Evolutionary conservation across 2,797 vertebrate genomes (phyloP).

Genomic region (Eospalax fontanierii): DNA sequence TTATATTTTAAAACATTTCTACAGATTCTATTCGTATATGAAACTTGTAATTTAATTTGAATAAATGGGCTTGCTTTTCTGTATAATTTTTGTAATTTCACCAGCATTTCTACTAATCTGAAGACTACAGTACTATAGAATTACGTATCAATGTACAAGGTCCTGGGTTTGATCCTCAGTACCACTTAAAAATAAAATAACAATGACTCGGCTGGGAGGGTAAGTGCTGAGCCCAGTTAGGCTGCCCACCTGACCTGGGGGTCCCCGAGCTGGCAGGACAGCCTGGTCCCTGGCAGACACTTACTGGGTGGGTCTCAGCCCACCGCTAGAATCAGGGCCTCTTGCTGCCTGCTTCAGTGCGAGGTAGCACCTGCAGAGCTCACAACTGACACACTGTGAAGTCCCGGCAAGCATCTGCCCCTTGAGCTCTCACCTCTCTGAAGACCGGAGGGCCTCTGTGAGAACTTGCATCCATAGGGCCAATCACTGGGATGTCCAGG

Average conservation of each 20-base stretch:
- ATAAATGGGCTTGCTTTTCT: constrained; percentile 86
- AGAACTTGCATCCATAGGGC: rapidly evolving
- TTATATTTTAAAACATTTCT: constrained; percentile 86
- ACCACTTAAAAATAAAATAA: neutral
- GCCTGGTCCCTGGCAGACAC: neutral
- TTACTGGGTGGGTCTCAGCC: neutral
- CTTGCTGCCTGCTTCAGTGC: neutral
- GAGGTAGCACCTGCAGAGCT: neutral
- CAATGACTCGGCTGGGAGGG: neutral
- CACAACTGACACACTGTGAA: neutral
- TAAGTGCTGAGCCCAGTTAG: rapidly evolving
- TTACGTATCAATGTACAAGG: neutral
- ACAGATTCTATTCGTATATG: constrained; percentile 86
- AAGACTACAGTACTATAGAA: neutral
- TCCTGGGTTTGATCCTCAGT: neutral
- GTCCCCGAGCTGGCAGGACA: neutral
- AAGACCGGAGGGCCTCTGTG: neutral
- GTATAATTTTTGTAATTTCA: neutral
- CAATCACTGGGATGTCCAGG: rapidly evolving
- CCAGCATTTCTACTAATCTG: neutral
- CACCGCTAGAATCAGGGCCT: neutral
- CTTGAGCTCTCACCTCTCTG: neutral
- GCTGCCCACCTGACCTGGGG: rapidly evolving
- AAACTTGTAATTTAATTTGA: constrained; percentile 85
- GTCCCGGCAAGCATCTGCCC: rapidly evolving